Base-by-base conservation (phyloP, 2,888 invertebrate species). In the Cephus runcator region DNA sequence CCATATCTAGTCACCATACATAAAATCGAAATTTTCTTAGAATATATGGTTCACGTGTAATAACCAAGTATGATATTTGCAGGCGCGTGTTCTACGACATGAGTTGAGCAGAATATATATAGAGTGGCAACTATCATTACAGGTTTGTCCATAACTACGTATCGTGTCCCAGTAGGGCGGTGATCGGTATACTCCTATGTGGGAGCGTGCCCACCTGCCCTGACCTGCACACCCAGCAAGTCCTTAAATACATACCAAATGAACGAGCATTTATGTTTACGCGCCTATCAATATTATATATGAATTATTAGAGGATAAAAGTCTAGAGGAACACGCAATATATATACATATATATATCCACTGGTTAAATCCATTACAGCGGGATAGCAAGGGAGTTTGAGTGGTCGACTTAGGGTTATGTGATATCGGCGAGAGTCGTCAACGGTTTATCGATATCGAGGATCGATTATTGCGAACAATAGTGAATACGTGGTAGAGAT, bases 181-280 rank as follows among this genome's bases (percentile, higher is more conserved):
- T 76, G 79, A 79, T 77, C 78, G 36, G 23, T 36, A 36, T 56
- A 34, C 78, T 68, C 73, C 68, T 69, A 77, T 82, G 84, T 88
- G 88, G 85, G 88, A 88, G 81, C 78, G 69, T 31, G 76, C 80
- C 82, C 88, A 88, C 86, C 88, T 88, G 88, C 77, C 76, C 79
- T 84, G 79, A 83, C 84, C 84, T 80, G 76, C 82, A 33, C 79
- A 74, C 77, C 56, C 56, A 56, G 56, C 56, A 56, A 56, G 36
- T 34, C 33, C 71, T 73, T 76, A 68, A 68, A 69, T 74, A 71
- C 69, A n/a, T 73, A 69, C 56, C 75, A 78, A 76, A 78, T 78
- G 78, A 81, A 77, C 80, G 75, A 76, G 76, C 79, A 80, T 78
- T 81, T 76, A 74, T 75, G 77, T 81, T 81, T 79, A 79, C 80